These are phyloP conservation scores for Saxidomus purpurata DNA, from an alignment of 1,140 invertebrate genomes.

Conservation along the genomic window DNA sequence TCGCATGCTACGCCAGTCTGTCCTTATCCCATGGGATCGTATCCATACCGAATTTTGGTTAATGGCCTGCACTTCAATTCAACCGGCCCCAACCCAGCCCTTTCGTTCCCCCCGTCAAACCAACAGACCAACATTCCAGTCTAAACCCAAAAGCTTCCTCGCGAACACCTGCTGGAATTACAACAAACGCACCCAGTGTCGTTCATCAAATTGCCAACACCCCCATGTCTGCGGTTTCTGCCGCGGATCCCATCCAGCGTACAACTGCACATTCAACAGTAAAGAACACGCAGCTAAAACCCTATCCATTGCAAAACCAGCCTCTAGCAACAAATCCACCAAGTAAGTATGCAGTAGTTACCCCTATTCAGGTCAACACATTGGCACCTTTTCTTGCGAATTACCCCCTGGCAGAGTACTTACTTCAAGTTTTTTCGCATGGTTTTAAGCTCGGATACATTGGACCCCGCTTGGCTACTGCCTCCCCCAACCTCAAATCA, in stretches of 20 bases:
- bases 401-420: not conserved
- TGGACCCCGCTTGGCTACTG: not conserved
- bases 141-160: not conserved
- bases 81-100: not conserved
- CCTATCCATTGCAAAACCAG: not conserved
- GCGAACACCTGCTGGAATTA: slow-evolving; percentile 19
- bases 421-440: slow-evolving; percentile 12
- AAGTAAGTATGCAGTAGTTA: not conserved
- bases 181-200: too few species aligned
- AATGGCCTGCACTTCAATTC: slow-evolving; percentile 30
- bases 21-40: not conserved
- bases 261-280: not conserved
- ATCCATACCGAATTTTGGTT: slow-evolving; percentile 18
- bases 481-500: slow-evolving; percentile 33
- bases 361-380: not conserved
- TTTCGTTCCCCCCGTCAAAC: slow-evolving; percentile 2
- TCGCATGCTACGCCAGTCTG: not conserved
- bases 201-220: not conserved
- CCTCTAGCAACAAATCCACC: not conserved
- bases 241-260: not conserved
- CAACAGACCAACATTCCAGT: not conserved
- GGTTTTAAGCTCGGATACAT: slow-evolving; percentile 27
- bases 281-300: not conserved
- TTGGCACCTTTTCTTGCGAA: not conserved
- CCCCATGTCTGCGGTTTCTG: slow-evolving; percentile 52